Conservation (phyloP, 2,113 vertebrate genomes). For the Sebastes schlegelii region DNA sequence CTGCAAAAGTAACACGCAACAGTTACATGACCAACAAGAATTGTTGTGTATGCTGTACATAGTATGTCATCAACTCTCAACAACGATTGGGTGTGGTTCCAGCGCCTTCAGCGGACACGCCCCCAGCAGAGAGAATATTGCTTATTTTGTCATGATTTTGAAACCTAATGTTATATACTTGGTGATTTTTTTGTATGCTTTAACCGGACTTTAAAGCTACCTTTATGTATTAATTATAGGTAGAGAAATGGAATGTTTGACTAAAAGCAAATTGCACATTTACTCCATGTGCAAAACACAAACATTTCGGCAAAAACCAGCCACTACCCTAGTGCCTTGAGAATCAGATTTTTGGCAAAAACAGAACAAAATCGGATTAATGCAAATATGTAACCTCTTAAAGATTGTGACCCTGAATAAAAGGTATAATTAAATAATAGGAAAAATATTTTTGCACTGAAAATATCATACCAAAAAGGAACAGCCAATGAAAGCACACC, state of each 20-base stretch:
- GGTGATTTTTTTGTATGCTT: too few relatives aligned
- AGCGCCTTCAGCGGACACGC: too few relatives aligned
- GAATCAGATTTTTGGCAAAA: conserved; percentile 1
- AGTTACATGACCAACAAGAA: too few relatives aligned
- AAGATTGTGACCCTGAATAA: neutral
- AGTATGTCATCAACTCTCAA: too few relatives aligned
- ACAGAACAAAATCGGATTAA: neutral
- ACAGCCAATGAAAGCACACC: neutral
- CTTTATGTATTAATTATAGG: neutral
- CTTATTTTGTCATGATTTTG: too few relatives aligned
- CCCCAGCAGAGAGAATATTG: too few relatives aligned
- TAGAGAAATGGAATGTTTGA: neutral
- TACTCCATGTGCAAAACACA: neutral
- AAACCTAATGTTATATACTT: too few relatives aligned
- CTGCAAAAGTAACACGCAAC: too few relatives aligned
- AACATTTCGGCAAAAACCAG: neutral
- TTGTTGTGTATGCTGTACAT: too few relatives aligned
- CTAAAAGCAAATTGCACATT: conserved; percentile 4
- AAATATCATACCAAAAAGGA: neutral
- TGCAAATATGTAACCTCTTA: neutral
- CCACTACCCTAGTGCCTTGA: neutral
- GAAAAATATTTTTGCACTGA: neutral
- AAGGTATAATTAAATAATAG: neutral
- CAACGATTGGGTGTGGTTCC: too few relatives aligned
- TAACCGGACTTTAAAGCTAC: conserved; percentile 17